Evolutionary conservation across 1,140 invertebrate species (phyloP), one percentile per base, ranked within the genome.

Genomic region (Plutomurus gul): DNA sequence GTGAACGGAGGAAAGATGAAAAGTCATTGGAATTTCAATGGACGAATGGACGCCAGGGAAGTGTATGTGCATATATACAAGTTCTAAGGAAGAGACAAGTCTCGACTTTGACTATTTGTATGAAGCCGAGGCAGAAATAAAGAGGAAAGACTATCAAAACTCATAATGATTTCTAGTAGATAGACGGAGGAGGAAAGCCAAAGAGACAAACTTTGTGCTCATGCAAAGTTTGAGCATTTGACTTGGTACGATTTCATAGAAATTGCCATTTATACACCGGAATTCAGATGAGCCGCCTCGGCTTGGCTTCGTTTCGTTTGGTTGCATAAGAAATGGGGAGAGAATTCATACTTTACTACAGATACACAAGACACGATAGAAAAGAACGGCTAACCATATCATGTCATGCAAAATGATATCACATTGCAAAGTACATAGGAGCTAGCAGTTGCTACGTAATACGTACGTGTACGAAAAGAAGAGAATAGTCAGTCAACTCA

Each of bases 11-110:
- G 30, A 65, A 65, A 65, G 56, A 65, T 65, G 56, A 65, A 65
- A 65, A 65, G 56, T 30, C 56, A 65, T 65, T 65, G 56, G 36
- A 65, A 65, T 65, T 65, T 65, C 56, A 65, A 65, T 65, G 56
- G 56, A 65, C 56, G 56, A 65, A 65, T 65, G 56, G 56, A 33
- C 56, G 18, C 56, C 25, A 65, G 36, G 56, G 36, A 13, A 60
- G 33, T 60, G 13, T 22, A 18, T 49, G 0, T 33, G 30, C 11
- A 13, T 33, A 2, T 1, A 47, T 47, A 47, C 43, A 10, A 8
- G 16, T 47, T 16, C 27, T n/a, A 43, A 43, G 30, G 56, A 27
- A 65, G 13, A 16, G 36, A 65, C 4, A 65, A 27, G 27, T 27
- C 25, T 65, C 56, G 27, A 65, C n/a, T 65, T 65, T 65, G 56